phyloP scores from a whole-genome alignment of 2,113 vertebrate species.

The Microcebus ravelobensis region DNA sequence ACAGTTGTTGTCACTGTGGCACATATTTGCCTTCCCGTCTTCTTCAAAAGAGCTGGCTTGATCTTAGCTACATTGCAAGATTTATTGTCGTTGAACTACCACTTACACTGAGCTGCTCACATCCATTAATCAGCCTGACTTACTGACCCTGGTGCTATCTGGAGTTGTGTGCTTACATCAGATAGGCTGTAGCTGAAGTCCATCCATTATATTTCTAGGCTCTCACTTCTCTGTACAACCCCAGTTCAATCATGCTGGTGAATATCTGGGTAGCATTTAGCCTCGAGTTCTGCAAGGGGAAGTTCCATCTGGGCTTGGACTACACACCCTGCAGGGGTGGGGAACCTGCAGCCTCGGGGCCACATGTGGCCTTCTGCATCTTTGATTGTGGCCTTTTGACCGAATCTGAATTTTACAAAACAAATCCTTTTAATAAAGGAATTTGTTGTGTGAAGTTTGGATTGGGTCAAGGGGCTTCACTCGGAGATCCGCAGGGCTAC shows the following conservation, averaged over 20 bases:
- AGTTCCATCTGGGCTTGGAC: not conserved
- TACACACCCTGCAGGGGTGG: not conserved
- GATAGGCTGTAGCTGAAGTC: conserved; percentile 22
- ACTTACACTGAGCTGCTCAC: conserved; percentile 44
- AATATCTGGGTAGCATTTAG: not conserved
- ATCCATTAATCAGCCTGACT: conserved; percentile 72
- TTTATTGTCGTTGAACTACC: conserved; percentile 70
- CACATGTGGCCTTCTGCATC: too few species aligned
- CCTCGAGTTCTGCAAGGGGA: not conserved
- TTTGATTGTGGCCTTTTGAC: too few species aligned
- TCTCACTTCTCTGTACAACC: not conserved
- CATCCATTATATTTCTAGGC: conserved; percentile 45
- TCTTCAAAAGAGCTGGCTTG: conserved; percentile 57
- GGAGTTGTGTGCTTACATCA: conserved; percentile 30
- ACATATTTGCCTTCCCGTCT: not conserved
- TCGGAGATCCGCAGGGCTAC: too few species aligned
- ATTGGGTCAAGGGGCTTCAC: too few species aligned
- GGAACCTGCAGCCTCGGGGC: too few species aligned
- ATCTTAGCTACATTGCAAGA: conserved; percentile 3
- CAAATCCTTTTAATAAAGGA: not conserved
- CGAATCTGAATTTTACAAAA: not conserved
- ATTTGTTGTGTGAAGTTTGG: too few species aligned
- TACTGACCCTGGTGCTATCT: conserved; percentile 46
- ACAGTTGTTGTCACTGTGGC: not conserved
- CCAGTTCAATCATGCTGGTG: not conserved